Evolutionary conservation across 2,797 vertebrate species (phyloP).

Genomic region (Eurystomus glaucurus): DNA sequence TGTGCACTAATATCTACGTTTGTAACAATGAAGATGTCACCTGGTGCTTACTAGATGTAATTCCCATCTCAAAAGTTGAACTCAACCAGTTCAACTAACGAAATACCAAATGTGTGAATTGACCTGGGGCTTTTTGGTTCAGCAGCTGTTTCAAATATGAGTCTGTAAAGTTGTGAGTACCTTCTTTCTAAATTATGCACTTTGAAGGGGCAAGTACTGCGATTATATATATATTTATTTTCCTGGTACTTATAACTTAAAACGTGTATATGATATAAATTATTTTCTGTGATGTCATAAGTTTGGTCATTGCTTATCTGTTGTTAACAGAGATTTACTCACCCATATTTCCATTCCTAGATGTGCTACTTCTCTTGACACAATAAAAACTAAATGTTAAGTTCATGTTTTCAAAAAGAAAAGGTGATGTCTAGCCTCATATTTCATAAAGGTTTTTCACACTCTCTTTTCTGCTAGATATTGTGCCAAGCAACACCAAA

Average conservation of each 20-base stretch:
- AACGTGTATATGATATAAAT: not conserved
- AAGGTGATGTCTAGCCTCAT: not conserved
- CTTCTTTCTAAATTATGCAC: not conserved
- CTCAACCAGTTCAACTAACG: not conserved
- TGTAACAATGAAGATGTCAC: not conserved
- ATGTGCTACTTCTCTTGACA: not conserved
- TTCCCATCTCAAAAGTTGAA: not conserved
- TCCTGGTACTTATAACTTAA: not conserved
- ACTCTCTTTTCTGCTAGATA: not conserved
- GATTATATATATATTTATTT: not conserved
- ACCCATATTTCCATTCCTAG: not conserved
- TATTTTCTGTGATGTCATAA: not conserved
- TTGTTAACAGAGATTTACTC: not conserved
- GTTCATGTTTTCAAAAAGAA: not conserved
- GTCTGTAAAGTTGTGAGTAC: not conserved
- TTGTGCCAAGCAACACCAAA: not conserved
- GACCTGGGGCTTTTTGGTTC: not conserved
- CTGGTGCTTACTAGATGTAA: not conserved
- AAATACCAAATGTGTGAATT: not conserved
- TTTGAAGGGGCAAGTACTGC: not conserved
- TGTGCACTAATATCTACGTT: not conserved
- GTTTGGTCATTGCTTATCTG: not conserved
- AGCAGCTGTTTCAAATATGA: not conserved
- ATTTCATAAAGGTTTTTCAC: not conserved
- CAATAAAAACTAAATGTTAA: not conserved